Conservation (phyloP, 2,113 vertebrate genomes). For the Otis tarda region DNA sequence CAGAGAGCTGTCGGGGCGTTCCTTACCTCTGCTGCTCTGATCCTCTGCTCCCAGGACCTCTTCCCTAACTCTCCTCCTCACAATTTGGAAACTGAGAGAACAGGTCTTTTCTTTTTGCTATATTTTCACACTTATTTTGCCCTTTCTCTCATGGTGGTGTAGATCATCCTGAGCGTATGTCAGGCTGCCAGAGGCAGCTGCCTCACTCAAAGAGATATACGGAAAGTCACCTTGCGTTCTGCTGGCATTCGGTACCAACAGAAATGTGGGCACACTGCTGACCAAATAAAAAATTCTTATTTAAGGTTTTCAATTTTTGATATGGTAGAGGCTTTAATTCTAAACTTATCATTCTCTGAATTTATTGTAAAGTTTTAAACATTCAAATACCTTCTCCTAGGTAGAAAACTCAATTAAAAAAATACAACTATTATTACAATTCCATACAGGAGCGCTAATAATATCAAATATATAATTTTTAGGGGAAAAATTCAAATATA, state of each 20-base stretch:
- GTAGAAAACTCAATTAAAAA: slow-evolving; percentile 63
- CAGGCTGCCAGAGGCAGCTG: background rate
- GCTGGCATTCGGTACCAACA: background rate
- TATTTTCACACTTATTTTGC: background rate
- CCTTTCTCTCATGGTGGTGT: background rate
- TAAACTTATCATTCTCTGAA: background rate
- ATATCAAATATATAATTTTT: slow-evolving; percentile 36
- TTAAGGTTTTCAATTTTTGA: background rate
- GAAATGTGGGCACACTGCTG: background rate
- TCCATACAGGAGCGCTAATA: slow-evolving; percentile 40
- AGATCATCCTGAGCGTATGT: background rate
- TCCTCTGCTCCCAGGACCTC: fast-evolving
- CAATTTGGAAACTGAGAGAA: background rate
- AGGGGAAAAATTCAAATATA: slow-evolving; percentile 43
- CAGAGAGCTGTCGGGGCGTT: background rate
- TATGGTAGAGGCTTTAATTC: background rate
- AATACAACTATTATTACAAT: slow-evolving; percentile 11
- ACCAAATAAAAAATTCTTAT: background rate
- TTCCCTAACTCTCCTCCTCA: background rate
- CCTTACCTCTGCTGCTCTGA: background rate
- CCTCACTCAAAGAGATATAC: background rate
- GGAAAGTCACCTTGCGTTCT: background rate
- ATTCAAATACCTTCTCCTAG: background rate
- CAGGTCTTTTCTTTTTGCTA: background rate
- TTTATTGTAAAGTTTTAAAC: slow-evolving; percentile 11